A percentile compares a stretch with the other conserved stretches of the same genome.
These are phyloP conservation scores for Ricordea florida DNA, from an alignment of 92 coral and sea anemone species.

Conservation along the genomic window DNA sequence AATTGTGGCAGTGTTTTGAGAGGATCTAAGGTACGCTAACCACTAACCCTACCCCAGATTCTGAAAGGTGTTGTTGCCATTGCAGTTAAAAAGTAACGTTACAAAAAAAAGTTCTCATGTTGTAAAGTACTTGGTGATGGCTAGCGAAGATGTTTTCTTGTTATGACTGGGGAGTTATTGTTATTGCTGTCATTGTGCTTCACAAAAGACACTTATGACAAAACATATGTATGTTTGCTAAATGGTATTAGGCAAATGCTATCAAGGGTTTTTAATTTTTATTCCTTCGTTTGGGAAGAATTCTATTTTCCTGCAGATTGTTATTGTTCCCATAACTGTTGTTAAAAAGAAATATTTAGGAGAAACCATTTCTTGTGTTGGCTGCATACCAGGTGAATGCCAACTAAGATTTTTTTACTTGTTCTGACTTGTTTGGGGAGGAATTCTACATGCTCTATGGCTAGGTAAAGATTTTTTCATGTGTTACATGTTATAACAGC, in stretches of 20 bases:
- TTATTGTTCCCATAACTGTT: background rate
- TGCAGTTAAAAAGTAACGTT: background rate
- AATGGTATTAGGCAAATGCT: background rate
- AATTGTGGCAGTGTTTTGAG: too few species aligned
- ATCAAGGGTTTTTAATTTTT: background rate
- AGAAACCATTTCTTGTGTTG: background rate
- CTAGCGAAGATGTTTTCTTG: too few species aligned
- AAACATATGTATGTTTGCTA: background rate
- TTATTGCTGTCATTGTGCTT: too few species aligned
- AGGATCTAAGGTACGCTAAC: background rate
- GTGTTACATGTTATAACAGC: background rate
- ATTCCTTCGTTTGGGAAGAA: background rate
- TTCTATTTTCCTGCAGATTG: background rate
- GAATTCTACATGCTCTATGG: background rate
- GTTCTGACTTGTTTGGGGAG: background rate
- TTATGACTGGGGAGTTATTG: too few species aligned
- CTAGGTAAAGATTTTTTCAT: background rate
- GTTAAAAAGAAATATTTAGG: background rate
- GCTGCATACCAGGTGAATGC: background rate
- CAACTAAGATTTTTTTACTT: background rate
- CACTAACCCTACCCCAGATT: background rate
- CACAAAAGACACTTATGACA: background rate
- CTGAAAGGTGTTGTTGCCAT: background rate
- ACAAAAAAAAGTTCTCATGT: too few species aligned
- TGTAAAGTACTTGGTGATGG: too few species aligned